Evolutionary conservation across 2,888 invertebrate genomes (phyloP).

Genomic region (Eristalis tenax): DNA sequence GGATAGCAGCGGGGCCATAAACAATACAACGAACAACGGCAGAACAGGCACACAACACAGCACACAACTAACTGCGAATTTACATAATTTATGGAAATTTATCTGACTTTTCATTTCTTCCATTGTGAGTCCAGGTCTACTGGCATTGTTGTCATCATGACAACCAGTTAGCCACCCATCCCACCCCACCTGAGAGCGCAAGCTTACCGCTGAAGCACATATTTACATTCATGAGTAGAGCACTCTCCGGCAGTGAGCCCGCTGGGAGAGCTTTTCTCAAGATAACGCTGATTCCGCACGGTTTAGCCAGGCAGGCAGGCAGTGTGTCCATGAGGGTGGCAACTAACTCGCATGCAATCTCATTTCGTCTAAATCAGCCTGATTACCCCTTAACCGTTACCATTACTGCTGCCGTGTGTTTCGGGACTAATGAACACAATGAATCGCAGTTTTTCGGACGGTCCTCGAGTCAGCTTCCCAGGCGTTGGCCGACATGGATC

Average conservation of each 20-base stretch:
- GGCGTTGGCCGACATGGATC: conserved; percentile 9
- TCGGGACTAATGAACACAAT: conserved; percentile 52
- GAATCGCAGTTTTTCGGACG: conserved; percentile 31
- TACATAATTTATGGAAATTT: conserved; percentile 58
- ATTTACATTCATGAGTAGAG: conserved; percentile 52
- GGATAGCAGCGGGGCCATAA: conserved; percentile 12
- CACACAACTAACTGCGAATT: conserved; percentile 24
- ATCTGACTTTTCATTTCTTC: conserved; percentile 47
- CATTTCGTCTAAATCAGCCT: conserved; percentile 26
- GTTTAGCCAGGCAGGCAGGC: neutral
- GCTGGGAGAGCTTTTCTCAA: conserved; percentile 32
- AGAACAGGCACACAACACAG: conserved; percentile 12
- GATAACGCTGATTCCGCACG: conserved; percentile 20
- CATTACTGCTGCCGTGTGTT: neutral
- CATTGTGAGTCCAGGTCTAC: conserved; percentile 11
- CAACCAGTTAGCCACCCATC: neutral
- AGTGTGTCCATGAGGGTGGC: neutral
- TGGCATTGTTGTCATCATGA: conserved; percentile 23
- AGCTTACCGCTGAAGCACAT: conserved; percentile 29
- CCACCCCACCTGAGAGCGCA: conserved; percentile 1
- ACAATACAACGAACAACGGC: conserved; percentile 7
- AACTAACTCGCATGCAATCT: conserved; percentile 1
- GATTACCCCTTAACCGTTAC: conserved; percentile 20
- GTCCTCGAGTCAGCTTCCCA: neutral
- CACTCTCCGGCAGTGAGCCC: conserved; percentile 14